These are phyloP conservation scores for Macaria notata DNA, from an alignment of 2,888 invertebrate species.

Conservation along the genomic window DNA sequence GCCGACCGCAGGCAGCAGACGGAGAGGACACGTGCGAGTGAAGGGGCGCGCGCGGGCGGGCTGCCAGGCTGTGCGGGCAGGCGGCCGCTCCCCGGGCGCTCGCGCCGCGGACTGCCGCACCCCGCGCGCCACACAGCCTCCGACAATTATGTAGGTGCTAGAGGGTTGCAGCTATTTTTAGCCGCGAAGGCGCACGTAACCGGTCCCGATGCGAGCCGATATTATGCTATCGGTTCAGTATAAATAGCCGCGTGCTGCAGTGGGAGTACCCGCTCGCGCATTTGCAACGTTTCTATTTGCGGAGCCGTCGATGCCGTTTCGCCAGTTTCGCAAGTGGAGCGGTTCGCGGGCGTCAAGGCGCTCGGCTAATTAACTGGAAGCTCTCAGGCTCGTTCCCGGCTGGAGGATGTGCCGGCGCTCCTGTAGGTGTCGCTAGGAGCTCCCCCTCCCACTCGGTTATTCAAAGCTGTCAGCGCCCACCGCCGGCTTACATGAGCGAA, in stretches of 20 bases:
- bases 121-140: conserved; percentile 64
- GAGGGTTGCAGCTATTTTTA: conserved; percentile 76
- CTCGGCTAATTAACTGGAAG: conserved; percentile 43
- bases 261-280: conserved; percentile 42
- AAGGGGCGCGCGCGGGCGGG: neutral
- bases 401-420: conserved; percentile 32
- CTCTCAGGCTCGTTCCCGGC: conserved; percentile 39
- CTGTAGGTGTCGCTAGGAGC: conserved; percentile 20
- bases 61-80: neutral
- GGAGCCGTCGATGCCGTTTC: conserved; percentile 55
- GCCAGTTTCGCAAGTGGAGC: conserved; percentile 56
- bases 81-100: conserved; percentile 42
- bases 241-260: conserved; percentile 51
- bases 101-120: conserved; percentile 53
- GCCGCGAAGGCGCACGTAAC: conserved; percentile 49
- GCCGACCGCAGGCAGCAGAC: no score
- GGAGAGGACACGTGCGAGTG: no score
- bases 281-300: conserved; percentile 60
- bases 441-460: conserved; percentile 8
- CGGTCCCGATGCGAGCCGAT: conserved; percentile 47
- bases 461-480: conserved; percentile 7
- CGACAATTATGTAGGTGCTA: conserved; percentile 69
- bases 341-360: conserved; percentile 35
- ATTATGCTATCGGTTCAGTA: conserved; percentile 45
- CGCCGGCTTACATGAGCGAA: neutral